These are phyloP conservation scores for Pycnomerus fuliginosus DNA, from an alignment of 2,888 invertebrate species.

Conservation along the genomic window DNA sequence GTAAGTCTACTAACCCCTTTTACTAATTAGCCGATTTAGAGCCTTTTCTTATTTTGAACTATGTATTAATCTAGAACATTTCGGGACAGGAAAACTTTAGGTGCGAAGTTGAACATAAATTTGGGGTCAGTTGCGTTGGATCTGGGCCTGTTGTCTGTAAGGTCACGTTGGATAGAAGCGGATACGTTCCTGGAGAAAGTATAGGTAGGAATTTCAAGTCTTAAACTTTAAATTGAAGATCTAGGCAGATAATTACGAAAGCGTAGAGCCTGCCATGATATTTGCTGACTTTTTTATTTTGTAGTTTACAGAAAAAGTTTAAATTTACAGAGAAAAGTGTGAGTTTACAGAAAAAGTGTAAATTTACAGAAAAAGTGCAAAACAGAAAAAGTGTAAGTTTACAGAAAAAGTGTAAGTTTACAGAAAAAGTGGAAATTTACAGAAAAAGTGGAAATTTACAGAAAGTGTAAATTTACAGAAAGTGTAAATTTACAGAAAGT, in stretches of 20 bases:
- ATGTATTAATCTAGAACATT: slow-evolving; percentile 45
- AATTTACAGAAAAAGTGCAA: too few relatives aligned
- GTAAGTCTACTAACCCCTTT: slow-evolving; percentile 58
- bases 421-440: too few relatives aligned
- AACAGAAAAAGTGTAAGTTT: too few relatives aligned
- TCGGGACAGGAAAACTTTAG: slow-evolving; percentile 78
- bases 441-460: too few relatives aligned
- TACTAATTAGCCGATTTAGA: slow-evolving; percentile 11
- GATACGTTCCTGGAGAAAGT: slow-evolving; percentile 93
- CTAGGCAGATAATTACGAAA: neutral
- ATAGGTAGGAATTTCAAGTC: slow-evolving; percentile 58
- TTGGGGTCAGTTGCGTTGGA: slow-evolving; percentile 85
- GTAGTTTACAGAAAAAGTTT: too few relatives aligned
- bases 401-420: too few relatives aligned
- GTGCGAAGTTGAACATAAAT: slow-evolving; percentile 86
- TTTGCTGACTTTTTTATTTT: too few relatives aligned
- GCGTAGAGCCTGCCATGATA: neutral
- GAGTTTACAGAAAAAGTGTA: too few relatives aligned
- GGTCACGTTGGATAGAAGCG: slow-evolving; percentile 85
- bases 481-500: too few relatives aligned
- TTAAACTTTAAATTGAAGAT: neutral
- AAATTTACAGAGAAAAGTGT: too few relatives aligned
- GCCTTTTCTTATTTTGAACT: slow-evolving; percentile 29
- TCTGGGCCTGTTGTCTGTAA: slow-evolving; percentile 85
- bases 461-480: too few relatives aligned